Evolutionary conservation across 2,797 vertebrate species (phyloP).

Genomic region (Semaprochilodus insignis): DNA sequence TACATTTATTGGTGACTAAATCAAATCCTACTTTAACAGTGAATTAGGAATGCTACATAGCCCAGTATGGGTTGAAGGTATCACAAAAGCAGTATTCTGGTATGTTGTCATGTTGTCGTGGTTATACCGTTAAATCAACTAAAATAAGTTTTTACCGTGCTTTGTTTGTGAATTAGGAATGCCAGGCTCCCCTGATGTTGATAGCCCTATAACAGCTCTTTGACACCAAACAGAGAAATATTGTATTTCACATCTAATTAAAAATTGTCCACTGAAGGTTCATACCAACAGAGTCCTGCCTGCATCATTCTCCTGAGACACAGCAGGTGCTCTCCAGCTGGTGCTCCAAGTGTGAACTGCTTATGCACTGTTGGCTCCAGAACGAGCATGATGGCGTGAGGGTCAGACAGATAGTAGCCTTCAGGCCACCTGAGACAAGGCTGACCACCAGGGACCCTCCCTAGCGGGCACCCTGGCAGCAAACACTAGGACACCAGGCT

Average conservation of each 20-base stretch:
- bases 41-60: background rate
- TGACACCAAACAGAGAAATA: background rate
- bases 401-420: background rate
- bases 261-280: background rate
- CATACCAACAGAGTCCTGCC: background rate
- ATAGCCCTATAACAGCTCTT: no score
- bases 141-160: no score
- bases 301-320: background rate
- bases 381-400: background rate
- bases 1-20: background rate
- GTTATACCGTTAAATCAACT: no score
- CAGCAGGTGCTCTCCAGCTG: conserved; percentile 17
- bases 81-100: no score
- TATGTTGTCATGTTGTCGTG: no score
- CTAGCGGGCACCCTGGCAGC: background rate
- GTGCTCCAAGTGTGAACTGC: background rate
- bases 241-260: background rate
- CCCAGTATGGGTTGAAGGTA: background rate
- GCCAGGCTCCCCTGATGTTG: background rate
- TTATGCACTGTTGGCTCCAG: background rate
- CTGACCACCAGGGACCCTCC: background rate
- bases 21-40: background rate
- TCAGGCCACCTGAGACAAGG: background rate
- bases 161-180: no score
- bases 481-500: background rate